These are phyloP conservation scores for Metalampra italica DNA, from an alignment of 2,888 invertebrate genomes.

Conservation along the genomic window DNA sequence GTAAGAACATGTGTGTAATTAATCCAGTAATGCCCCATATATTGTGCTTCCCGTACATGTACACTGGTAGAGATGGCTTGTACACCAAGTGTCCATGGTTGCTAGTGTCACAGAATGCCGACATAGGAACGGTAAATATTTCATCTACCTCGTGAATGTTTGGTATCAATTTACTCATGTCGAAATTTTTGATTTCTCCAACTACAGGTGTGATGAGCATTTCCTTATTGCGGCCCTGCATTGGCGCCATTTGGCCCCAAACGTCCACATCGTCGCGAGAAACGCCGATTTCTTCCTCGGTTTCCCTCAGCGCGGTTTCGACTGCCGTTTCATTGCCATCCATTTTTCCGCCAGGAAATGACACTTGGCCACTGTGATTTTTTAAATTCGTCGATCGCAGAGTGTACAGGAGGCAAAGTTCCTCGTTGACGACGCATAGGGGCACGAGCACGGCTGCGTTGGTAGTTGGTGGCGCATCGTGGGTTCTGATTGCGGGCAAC, in stretches of 20 bases:
- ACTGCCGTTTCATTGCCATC: constrained; percentile 81
- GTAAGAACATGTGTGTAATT: constrained; percentile 83
- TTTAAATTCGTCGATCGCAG: constrained; percentile 85
- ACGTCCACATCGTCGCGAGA: constrained; percentile 78
- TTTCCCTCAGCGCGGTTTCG: constrained; percentile 90
- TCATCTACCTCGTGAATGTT: constrained; percentile 88
- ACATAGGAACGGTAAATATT: constrained; percentile 84
- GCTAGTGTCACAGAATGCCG: constrained; percentile 79
- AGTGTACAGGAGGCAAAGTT: constrained; percentile 89
- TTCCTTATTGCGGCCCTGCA: constrained; percentile 51
- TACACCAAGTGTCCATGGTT: constrained; percentile 82
- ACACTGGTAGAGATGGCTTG: constrained; percentile 71
- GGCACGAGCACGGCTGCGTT: constrained; percentile 91
- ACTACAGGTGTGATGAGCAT: constrained; percentile 85
- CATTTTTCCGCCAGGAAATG: constrained; percentile 90
- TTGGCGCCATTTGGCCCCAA: constrained; percentile 77
- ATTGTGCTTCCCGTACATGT: constrained; percentile 73
- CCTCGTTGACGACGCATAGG: constrained; percentile 82
- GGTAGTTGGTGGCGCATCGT: constrained; percentile 36
- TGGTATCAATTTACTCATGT: constrained; percentile 70
- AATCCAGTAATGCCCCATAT: constrained; percentile 90
- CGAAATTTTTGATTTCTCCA: constrained; percentile 75
- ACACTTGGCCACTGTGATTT: constrained; percentile 89
- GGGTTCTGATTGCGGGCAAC: constrained; percentile 68
- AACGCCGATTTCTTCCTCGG: constrained; percentile 92